phyloP scores from a whole-genome alignment of 92 coral and sea anemone genomes.

The Phenganax stokvisi region DNA sequence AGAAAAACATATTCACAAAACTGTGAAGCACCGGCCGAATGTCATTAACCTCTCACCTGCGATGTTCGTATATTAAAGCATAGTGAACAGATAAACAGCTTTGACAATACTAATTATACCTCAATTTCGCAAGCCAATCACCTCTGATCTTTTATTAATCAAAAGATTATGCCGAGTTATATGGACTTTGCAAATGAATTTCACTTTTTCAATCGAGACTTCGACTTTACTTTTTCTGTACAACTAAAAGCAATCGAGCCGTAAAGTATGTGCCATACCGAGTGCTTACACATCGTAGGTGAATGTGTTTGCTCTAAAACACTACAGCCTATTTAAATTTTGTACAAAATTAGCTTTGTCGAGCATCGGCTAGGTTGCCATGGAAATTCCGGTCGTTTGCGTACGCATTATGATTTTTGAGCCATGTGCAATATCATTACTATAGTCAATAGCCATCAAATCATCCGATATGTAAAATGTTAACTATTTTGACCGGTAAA shows the following conservation, averaged over 20 bases:
- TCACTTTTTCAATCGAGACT: background rate
- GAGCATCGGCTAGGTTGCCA: background rate
- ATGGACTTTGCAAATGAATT: background rate
- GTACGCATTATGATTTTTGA: background rate
- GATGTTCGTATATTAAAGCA: constrained; percentile 2
- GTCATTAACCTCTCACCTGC: constrained; percentile 9
- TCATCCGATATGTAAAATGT: no score
- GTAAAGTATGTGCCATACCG: background rate
- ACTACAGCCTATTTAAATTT: constrained; percentile 14
- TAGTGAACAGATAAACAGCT: constrained; percentile 7
- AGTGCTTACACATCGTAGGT: background rate
- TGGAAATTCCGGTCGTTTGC: background rate
- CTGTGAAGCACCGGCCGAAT: constrained; percentile 16
- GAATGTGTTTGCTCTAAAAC: constrained; percentile 6
- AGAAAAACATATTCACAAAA: background rate
- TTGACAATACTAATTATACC: constrained; percentile 30
- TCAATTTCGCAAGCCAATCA: constrained; percentile 22
- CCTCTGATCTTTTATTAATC: constrained; percentile 26
- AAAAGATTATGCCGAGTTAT: constrained; percentile 19
- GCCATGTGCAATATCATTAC: no score
- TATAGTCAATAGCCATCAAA: no score
- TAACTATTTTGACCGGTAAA: no score
- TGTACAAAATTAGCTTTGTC: constrained; percentile 1
- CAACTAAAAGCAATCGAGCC: background rate
- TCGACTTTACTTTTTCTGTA: background rate